Base-by-base conservation (phyloP, 2,888 invertebrate species). In the Eulithis prunata region DNA sequence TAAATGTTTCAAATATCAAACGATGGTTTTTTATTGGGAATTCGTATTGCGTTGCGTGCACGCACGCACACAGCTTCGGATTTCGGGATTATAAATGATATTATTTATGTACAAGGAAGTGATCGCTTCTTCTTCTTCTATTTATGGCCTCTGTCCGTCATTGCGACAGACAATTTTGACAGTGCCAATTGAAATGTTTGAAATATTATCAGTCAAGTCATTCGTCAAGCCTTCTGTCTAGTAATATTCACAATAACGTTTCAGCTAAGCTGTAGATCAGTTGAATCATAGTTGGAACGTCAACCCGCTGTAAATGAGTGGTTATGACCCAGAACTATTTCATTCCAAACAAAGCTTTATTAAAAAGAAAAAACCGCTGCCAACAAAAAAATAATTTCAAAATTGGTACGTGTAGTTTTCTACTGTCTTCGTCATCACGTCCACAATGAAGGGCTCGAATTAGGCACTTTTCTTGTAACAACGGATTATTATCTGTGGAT, bases 1-100 rank as follows among this genome's bases (percentile, higher is more conserved):
- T 93, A 93, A 93, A 93, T 93, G 89, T 88, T 93, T 92, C 87
- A 84, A 88, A 93, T 93, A 89, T 91, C 88, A 84, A 89, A 88
- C 81, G 80, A 78, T 79, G 57, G 57, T 68, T 74, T 66, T 64
- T 68, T 71, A 69, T 72, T 67, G 60, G 60, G 64, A 56, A 69
- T 69, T 64, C 63, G 67, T 63, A 64, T 71, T 70, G 74, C 71
- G 70, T 71, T 70, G 74, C 71, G 70, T 71, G 71, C 66, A 64
- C 53, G 53, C 49, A 66, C 60, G 47, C 45, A 55, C 66, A 67
- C 63, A 65, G 68, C 68, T 68, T 70, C 57, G 62, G 69, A 65
- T 71, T 65, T 70, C 56, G 55, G 63, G 65, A 70, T 69, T 68
- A 64, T 58, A 49, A 60, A 61, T 69, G 52, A 62, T 45, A 62